A percentile compares a stretch with the other conserved stretches of the same genome.
These are phyloP conservation scores for Charina bottae DNA, from an alignment of 2,113 vertebrate genomes.

Conservation along the genomic window DNA sequence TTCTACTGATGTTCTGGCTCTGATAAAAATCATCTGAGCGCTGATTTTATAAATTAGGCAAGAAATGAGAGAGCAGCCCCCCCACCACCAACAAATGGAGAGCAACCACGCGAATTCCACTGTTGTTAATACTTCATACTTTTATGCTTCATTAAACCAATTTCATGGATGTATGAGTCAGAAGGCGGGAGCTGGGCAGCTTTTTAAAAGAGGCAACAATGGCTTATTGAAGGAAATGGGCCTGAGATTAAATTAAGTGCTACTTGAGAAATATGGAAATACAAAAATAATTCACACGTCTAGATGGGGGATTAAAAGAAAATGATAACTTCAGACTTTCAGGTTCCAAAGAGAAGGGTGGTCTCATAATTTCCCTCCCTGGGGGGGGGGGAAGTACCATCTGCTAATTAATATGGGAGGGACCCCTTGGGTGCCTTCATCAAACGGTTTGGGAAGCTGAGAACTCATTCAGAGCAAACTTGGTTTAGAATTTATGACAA, in stretches of 20 bases:
- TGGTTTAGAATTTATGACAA: conserved; percentile 70
- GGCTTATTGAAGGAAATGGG: conserved; percentile 96
- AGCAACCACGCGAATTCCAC: conserved; percentile 95
- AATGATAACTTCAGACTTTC: conserved; percentile 81
- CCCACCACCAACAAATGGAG: conserved; percentile 86
- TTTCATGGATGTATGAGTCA: conserved; percentile 99
- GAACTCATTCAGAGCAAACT: conserved; percentile 70
- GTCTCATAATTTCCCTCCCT: conserved; percentile 73
- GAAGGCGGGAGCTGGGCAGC: conserved; percentile 92
- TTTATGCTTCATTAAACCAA: conserved; percentile 99
- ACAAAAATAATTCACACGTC: conserved; percentile 79
- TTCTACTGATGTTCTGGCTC: conserved; percentile 93
- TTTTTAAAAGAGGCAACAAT: conserved; percentile 91
- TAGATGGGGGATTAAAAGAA: conserved; percentile 80
- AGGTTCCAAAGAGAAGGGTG: conserved; percentile 69
- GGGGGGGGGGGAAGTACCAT: conserved; percentile 61
- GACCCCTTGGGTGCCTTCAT: conserved; percentile 66
- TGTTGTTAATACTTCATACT: conserved; percentile 99
- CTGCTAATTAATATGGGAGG: conserved; percentile 81
- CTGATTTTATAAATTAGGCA: conserved; percentile 94
- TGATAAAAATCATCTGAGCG: conserved; percentile 97
- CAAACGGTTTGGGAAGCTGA: conserved; percentile 62
- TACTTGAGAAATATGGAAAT: conserved; percentile 95
- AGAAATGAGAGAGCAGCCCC: conserved; percentile 85
- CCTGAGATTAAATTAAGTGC: conserved; percentile 99